Evolutionary conservation across 2,888 invertebrate genomes (phyloP).

Genomic region (Hypena proboscidalis): DNA sequence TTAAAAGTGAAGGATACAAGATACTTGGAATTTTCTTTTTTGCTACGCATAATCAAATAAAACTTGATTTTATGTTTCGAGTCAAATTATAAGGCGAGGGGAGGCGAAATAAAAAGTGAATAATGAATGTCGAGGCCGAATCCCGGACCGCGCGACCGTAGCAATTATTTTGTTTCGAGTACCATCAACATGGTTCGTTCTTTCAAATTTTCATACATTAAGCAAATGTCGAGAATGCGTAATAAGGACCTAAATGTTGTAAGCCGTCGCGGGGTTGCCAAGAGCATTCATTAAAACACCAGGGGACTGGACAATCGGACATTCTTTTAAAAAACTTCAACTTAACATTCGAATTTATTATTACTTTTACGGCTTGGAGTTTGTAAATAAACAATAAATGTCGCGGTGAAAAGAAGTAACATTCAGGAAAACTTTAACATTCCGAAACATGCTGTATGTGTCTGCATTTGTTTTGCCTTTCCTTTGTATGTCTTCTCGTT

Average conservation of each 20-base stretch:
- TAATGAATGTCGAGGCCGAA: slow-evolving; percentile 83
- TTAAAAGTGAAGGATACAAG: slow-evolving; percentile 75
- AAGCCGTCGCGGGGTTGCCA: slow-evolving; percentile 64
- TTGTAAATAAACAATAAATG: slow-evolving; percentile 29
- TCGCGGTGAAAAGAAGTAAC: slow-evolving; percentile 19
- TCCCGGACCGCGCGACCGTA: slow-evolving; percentile 80
- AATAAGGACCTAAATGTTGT: slow-evolving; percentile 81
- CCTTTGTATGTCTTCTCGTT: neutral
- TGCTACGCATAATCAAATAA: slow-evolving; percentile 81
- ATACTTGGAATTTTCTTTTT: slow-evolving; percentile 71
- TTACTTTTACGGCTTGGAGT: slow-evolving; percentile 19
- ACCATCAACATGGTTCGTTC: slow-evolving; percentile 84
- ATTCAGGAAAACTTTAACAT: slow-evolving; percentile 16
- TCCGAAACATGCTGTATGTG: slow-evolving; percentile 19
- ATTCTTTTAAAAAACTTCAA: slow-evolving; percentile 46
- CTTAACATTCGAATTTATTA: slow-evolving; percentile 32
- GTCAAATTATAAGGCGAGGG: slow-evolving; percentile 84
- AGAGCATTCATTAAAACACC: slow-evolving; percentile 70
- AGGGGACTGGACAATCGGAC: slow-evolving; percentile 64
- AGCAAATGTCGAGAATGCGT: slow-evolving; percentile 83
- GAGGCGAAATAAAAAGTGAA: slow-evolving; percentile 84
- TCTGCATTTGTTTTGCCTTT: slow-evolving; percentile 15
- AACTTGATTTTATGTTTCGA: slow-evolving; percentile 85
- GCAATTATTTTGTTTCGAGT: slow-evolving; percentile 85
- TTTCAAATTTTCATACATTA: slow-evolving; percentile 85